Evolutionary conservation across 2,113 vertebrate genomes (phyloP).

Genomic region (Rhizomys pruinosus): DNA sequence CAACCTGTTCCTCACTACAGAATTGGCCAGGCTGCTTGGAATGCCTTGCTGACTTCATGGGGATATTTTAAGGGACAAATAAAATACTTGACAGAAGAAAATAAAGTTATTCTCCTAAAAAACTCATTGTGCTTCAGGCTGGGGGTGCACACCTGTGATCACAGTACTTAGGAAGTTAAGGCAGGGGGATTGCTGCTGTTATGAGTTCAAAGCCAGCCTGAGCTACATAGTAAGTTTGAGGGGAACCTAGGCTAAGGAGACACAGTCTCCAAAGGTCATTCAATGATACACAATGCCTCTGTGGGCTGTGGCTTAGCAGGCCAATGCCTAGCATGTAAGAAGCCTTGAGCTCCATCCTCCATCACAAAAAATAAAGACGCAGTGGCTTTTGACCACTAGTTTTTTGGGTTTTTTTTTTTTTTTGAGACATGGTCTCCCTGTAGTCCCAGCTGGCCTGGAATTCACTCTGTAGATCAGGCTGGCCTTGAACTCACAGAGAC

Average conservation of each 20-base stretch:
- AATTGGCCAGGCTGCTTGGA: fast-evolving
- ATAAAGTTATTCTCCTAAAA: neutral
- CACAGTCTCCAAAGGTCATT: neutral
- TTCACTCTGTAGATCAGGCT: too few relatives aligned
- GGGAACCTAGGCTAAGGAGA: neutral
- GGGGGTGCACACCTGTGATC: neutral
- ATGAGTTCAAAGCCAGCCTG: neutral
- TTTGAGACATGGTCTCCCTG: too few relatives aligned
- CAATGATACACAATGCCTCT: neutral
- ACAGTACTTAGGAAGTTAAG: neutral
- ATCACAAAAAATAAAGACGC: neutral
- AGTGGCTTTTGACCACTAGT: neutral
- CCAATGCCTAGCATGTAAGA: too few relatives aligned
- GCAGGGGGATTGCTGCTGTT: neutral
- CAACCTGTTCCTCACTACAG: neutral
- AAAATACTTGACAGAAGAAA: neutral
- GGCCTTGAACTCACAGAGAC: too few relatives aligned
- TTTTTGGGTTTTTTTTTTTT: too few relatives aligned
- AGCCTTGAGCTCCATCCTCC: neutral
- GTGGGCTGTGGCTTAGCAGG: neutral
- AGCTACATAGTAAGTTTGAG: neutral
- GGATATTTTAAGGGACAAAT: neutral
- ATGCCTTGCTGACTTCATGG: fast-evolving
- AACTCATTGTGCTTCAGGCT: neutral
- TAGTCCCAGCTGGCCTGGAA: too few relatives aligned